phyloP scores from a whole-genome alignment of 2,797 vertebrate species.

The Moxostoma hubbsi region DNA sequence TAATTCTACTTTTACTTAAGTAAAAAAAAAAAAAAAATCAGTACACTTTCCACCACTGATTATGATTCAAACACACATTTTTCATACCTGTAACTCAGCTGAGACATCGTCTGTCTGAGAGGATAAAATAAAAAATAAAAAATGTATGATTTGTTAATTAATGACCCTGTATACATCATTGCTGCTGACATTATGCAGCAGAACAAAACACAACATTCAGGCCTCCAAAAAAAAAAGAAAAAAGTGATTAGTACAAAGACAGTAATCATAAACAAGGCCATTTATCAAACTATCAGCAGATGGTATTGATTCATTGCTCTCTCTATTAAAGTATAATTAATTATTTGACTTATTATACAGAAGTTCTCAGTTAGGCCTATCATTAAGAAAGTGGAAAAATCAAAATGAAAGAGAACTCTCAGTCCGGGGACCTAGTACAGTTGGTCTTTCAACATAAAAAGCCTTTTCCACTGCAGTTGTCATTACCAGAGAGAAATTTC shows the following conservation, averaged over 20 bases:
- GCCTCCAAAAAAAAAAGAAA: too few species aligned
- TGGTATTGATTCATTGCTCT: background rate
- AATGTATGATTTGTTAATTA: background rate
- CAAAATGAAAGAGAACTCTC: background rate
- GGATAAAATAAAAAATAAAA: background rate
- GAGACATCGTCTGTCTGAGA: background rate
- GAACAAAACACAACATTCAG: background rate
- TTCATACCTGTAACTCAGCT: background rate
- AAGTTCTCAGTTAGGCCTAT: background rate
- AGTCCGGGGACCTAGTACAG: background rate
- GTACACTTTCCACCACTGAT: background rate
- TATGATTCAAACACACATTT: background rate
- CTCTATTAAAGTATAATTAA: background rate
- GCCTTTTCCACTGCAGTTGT: constrained; percentile 10
- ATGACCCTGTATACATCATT: background rate
- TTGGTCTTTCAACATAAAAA: constrained; percentile 32
- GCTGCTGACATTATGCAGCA: background rate
- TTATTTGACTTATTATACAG: background rate
- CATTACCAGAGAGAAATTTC: constrained; percentile 14
- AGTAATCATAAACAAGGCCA: background rate
- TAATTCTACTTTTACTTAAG: too few species aligned
- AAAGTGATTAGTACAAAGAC: background rate
- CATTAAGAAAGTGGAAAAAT: background rate
- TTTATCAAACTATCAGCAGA: background rate
- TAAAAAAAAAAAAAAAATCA: too few species aligned